A percentile compares a stretch with the other conserved stretches of the same genome.
These are phyloP conservation scores for Momotus momota DNA, from an alignment of 2,797 vertebrate species.

Conservation along the genomic window DNA sequence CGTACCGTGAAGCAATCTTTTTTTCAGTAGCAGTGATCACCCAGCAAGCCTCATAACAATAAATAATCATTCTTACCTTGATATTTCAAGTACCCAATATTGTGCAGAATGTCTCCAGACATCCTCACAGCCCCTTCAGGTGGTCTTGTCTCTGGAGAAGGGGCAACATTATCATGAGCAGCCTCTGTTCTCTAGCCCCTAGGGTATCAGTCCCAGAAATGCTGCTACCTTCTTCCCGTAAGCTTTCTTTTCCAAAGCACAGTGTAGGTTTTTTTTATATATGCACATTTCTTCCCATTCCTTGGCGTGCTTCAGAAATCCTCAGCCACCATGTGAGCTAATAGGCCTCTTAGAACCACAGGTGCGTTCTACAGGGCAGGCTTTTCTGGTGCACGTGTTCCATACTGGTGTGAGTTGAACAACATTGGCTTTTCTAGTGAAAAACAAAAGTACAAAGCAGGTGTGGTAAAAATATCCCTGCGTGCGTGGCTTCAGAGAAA, in stretches of 20 bases:
- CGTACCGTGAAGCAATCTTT: accelerated
- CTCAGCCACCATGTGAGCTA: not conserved
- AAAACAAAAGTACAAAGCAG: not conserved
- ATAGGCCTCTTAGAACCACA: not conserved
- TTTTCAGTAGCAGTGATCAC: not conserved
- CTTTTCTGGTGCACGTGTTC: not conserved
- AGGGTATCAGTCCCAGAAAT: not conserved
- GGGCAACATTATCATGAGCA: not conserved
- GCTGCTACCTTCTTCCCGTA: accelerated
- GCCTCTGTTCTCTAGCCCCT: not conserved
- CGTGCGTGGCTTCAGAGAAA: not conserved
- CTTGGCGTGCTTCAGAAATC: not conserved
- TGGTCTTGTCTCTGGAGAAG: not conserved
- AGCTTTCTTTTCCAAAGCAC: not conserved
- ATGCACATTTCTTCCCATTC: not conserved
- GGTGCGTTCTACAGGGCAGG: not conserved
- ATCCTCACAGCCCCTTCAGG: not conserved
- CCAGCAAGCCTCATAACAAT: not conserved
- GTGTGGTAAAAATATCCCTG: not conserved
- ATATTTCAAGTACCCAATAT: not conserved
- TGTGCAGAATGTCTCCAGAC: not conserved
- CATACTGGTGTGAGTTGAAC: not conserved
- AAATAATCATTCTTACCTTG: not conserved
- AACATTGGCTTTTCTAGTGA: not conserved
- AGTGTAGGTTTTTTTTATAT: not conserved